These are phyloP conservation scores for Chlorops oryzae DNA, from an alignment of 1,140 invertebrate species.

Conservation along the genomic window DNA sequence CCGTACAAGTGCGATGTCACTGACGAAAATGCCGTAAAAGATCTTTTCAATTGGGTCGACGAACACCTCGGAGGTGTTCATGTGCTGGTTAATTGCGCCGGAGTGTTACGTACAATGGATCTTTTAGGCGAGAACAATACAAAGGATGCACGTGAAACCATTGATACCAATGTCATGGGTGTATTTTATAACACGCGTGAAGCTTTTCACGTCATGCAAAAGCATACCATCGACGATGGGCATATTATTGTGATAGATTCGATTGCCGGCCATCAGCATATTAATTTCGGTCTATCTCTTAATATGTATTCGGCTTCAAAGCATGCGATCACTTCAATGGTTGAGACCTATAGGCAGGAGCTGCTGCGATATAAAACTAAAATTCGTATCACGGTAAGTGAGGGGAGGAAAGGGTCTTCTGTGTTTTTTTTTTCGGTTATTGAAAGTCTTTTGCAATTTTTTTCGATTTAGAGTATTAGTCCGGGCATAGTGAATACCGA, in stretches of 20 bases:
- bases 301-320: constrained; percentile 60
- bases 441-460: too few species aligned
- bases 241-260: constrained; percentile 65
- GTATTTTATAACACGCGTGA: constrained; percentile 57
- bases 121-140: constrained; percentile 29
- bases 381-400: constrained; percentile 61
- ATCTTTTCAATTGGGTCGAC: constrained; percentile 57
- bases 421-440: too few species aligned
- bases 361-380: constrained; percentile 51
- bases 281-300: constrained; percentile 36
- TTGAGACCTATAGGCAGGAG: constrained; percentile 56
- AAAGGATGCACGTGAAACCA: constrained; percentile 49
- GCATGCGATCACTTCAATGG: constrained; percentile 59
- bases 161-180: constrained; percentile 62
- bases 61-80: constrained; percentile 56
- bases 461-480: constrained; percentile 58
- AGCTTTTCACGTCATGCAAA: constrained; percentile 59
- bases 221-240: constrained; percentile 54
- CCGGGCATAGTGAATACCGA: constrained; percentile 56
- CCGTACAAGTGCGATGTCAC: constrained; percentile 63
- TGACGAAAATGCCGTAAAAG: constrained; percentile 56
- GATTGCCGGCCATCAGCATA: constrained; percentile 48
- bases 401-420: too few species aligned
- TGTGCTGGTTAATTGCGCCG: constrained; percentile 67
- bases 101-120: constrained; percentile 39